Evolutionary conservation across 2,888 invertebrate genomes (phyloP), one percentile per base, ranked within the genome.

Genomic region (Heteromurus nitidus): DNA sequence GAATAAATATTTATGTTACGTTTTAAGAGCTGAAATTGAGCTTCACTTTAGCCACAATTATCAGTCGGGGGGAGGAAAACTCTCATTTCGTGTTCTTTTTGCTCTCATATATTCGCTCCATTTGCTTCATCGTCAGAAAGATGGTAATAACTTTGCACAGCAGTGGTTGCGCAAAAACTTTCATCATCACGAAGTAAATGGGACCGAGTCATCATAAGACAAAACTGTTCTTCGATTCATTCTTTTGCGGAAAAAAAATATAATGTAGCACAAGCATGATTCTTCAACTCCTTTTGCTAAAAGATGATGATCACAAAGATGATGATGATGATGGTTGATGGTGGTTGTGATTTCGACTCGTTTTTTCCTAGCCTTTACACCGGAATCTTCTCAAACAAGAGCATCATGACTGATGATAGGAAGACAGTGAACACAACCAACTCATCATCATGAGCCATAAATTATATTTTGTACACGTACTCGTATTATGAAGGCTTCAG

Each of bases 381-480:
- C 22, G 42, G 64, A 64, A 53, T 50, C 60, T 5, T 13, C 13
- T 62, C 47, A 70, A 79, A 80, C 80, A 65, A 73, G 80, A 74
- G 76, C 68, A 68, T 58, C 76, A 77, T 77, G 77, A 77, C 77
- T 69, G 77, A 69, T 77, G 77, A 69, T 62, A 20, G 50, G 53
- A 77, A 62, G 62, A 77, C 77, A 77, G 62, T 67, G 62, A 77
- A 73, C 65, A 80, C 53, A 64, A 70, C 70, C 22, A 42, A 76
- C 44, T 75, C 7, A 13, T 55, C 55, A 55, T 55, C 82, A 82
- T 82, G 82, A 76, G 72, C 73, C 82, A 82, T 82, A 82, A 82
- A 82, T 82, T 82, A 82, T 73, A 77, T 60, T 67, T n/a, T n/a
- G 75, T 67, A 20, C 65, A 55, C 67, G 60, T 80, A 47, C 64